Conservation (phyloP, 2,888 invertebrate species). For the Drosophila ochracea region DNA sequence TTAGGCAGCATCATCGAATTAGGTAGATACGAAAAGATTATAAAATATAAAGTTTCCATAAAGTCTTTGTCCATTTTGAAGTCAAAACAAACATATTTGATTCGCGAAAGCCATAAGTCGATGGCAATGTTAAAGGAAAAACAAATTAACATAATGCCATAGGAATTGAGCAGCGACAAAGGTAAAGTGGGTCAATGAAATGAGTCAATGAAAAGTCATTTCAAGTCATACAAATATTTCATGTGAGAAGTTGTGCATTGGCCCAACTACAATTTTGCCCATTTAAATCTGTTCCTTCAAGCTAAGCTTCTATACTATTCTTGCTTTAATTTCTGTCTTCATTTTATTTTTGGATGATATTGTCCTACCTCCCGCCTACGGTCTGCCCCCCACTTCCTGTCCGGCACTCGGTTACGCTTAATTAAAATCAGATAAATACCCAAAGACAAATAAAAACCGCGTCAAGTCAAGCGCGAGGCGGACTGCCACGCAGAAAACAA, state of each 20-base stretch:
- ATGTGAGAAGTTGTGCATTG: neutral
- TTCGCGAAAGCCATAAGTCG: neutral
- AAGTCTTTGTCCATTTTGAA: neutral
- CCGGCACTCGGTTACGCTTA: constrained; percentile 58
- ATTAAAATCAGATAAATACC: constrained; percentile 73
- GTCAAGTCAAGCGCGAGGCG: constrained; percentile 52
- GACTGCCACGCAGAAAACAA: constrained; percentile 15
- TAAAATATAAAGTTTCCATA: neutral
- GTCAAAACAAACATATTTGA: constrained; percentile 11
- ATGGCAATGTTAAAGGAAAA: constrained; percentile 5
- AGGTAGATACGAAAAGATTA: neutral
- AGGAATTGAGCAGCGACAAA: neutral
- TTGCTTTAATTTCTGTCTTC: neutral
- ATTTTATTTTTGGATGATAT: neutral
- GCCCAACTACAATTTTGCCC: constrained; percentile 5
- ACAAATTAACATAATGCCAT: neutral
- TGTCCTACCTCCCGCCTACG: neutral
- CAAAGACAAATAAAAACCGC: constrained; percentile 65
- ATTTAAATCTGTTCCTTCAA: neutral
- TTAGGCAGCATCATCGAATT: too few species aligned
- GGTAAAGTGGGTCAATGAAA: constrained; percentile 26
- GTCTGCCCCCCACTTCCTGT: constrained; percentile 8
- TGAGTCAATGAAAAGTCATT: neutral
- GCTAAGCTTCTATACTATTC: constrained; percentile 10
- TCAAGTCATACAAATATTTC: neutral